A percentile compares a stretch with the other conserved stretches of the same genome.
Conservation (phyloP, 2,888 invertebrate genomes). For the Balanococcus diminutus region DNA sequence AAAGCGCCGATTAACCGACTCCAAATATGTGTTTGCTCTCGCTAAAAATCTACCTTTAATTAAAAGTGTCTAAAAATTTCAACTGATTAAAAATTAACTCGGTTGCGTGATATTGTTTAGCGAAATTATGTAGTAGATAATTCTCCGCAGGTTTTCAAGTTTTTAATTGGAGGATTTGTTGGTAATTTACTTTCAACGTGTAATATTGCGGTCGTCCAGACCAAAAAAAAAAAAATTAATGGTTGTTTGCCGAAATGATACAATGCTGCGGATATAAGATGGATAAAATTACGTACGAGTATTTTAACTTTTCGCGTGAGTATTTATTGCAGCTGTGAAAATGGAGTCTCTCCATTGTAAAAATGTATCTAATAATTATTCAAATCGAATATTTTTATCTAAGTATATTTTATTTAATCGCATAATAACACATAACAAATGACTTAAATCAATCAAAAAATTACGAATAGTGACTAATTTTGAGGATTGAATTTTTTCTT, state of each 20-base stretch:
- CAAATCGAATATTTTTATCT: too few species aligned
- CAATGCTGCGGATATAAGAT: background rate
- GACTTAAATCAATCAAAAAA: too few species aligned
- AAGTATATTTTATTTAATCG: too few species aligned
- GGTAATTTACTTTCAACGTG: background rate
- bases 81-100: conserved; percentile 11
- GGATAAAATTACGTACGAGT: too few species aligned
- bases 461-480: too few species aligned
- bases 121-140: background rate
- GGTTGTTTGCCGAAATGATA: background rate
- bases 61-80: conserved; percentile 10
- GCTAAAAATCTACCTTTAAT: conserved; percentile 27
- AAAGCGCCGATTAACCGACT: background rate
- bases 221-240: background rate
- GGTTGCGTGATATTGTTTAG: conserved; percentile 7
- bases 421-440: too few species aligned
- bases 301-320: too few species aligned
- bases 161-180: conserved; percentile 1
- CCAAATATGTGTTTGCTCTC: conserved; percentile 12
- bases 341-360: too few species aligned
- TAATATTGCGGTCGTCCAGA: background rate
- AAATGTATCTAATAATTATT: too few species aligned
- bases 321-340: too few species aligned
- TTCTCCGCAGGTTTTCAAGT: background rate
- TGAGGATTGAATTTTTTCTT: too few species aligned